phyloP scores from a whole-genome alignment of 1,140 invertebrate genomes.

The Drosophila miranda region DNA sequence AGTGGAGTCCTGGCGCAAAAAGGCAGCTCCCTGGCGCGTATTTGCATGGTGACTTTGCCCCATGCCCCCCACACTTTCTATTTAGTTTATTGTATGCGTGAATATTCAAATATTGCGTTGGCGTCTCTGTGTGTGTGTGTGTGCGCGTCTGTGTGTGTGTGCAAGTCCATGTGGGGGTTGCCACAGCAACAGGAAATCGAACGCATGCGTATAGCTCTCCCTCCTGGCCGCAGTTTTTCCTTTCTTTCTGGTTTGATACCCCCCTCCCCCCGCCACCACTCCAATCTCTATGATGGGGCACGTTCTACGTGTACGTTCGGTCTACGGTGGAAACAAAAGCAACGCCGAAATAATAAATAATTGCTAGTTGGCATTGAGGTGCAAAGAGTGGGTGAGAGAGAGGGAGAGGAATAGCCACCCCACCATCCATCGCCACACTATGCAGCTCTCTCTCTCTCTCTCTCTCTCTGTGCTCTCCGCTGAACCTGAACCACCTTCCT shows the following conservation, averaged over 20 bases:
- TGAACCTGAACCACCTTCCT: background rate
- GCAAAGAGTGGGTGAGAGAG: slow-evolving; percentile 14
- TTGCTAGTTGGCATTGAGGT: slow-evolving; percentile 77
- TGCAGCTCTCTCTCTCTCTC: background rate
- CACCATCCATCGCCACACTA: background rate
- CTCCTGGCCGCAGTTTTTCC: slow-evolving; percentile 34
- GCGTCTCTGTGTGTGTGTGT: slow-evolving; percentile 18
- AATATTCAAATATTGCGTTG: slow-evolving; percentile 71
- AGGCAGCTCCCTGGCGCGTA: slow-evolving; percentile 61
- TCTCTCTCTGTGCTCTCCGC: too few species aligned
- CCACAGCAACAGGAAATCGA: slow-evolving; percentile 78
- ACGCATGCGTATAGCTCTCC: slow-evolving; percentile 68
- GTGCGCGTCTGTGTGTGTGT: slow-evolving; percentile 35
- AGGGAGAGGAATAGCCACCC: slow-evolving; percentile 23
- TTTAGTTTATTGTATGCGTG: slow-evolving; percentile 78
- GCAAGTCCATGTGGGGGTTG: slow-evolving; percentile 62
- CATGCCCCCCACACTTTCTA: slow-evolving; percentile 10
- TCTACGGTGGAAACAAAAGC: slow-evolving; percentile 66
- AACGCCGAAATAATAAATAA: slow-evolving; percentile 78
- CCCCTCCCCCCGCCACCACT: slow-evolving; percentile 13
- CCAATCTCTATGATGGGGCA: slow-evolving; percentile 16
- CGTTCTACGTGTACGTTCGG: slow-evolving; percentile 42
- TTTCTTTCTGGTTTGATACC: slow-evolving; percentile 47
- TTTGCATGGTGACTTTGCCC: slow-evolving; percentile 43
- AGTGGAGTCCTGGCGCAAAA: slow-evolving; percentile 55